A percentile compares a stretch with the other conserved stretches of the same genome.
phyloP scores from a whole-genome alignment of 2,113 vertebrate species.

The Columba livia region DNA sequence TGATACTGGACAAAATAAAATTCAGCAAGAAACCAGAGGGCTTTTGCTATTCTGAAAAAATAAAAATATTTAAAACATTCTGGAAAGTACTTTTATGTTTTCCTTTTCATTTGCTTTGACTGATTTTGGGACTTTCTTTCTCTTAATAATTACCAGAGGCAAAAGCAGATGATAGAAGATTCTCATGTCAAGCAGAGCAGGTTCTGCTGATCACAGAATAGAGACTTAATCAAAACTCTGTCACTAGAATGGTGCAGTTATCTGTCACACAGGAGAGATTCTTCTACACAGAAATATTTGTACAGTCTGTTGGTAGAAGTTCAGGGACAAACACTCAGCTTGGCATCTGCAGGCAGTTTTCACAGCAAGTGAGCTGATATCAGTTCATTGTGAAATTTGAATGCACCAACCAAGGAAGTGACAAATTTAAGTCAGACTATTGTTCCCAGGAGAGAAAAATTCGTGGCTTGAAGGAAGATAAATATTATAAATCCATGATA shows the following conservation, averaged over 20 bases:
- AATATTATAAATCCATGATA: conserved; percentile 14
- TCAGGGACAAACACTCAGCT: not conserved
- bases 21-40: not conserved
- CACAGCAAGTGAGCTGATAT: not conserved
- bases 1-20: not conserved
- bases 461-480: not conserved
- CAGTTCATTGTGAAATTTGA: not conserved
- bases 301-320: not conserved
- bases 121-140: conserved; percentile 10
- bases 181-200: not conserved
- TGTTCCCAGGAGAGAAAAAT: not conserved
- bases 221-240: not conserved
- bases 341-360: not conserved
- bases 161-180: not conserved
- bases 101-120: not conserved
- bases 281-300: not conserved
- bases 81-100: not conserved
- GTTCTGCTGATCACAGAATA: not conserved
- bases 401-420: not conserved
- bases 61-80: not conserved
- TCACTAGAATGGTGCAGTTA: not conserved
- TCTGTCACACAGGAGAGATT: not conserved
- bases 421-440: conserved; percentile 2
- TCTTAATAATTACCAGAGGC: not conserved
- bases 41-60: not conserved